phyloP scores from a whole-genome alignment of 1,140 invertebrate genomes.

The Drosophila auraria region DNA sequence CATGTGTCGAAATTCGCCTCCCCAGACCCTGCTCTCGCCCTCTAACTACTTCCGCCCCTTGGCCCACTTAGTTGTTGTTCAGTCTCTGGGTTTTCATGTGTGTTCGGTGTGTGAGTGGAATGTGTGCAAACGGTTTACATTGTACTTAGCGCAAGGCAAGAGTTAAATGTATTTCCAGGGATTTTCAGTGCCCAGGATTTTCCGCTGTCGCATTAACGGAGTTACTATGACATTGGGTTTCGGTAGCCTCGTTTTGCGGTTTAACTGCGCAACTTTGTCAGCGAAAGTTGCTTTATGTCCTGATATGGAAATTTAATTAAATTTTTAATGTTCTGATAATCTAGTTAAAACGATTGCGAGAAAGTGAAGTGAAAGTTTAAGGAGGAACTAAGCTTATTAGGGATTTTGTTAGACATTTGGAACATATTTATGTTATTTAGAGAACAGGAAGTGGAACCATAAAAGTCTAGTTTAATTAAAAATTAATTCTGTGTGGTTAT shows the following conservation, averaged over 20 bases:
- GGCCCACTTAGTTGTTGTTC: slow-evolving; percentile 36
- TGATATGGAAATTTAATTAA: slow-evolving; percentile 35
- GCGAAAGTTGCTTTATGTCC: slow-evolving; percentile 20
- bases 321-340: slow-evolving; percentile 37
- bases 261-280: slow-evolving; percentile 31
- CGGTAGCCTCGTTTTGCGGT: slow-evolving; percentile 23
- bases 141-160: slow-evolving; percentile 69
- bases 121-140: slow-evolving; percentile 72
- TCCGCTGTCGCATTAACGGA: slow-evolving; percentile 35
- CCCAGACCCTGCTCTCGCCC: neutral
- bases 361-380: slow-evolving; percentile 8
- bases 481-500: neutral
- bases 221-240: slow-evolving; percentile 30
- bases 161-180: slow-evolving; percentile 58
- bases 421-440: neutral
- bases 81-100: slow-evolving; percentile 16
- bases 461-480: too few relatives aligned
- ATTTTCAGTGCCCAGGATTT: slow-evolving; percentile 22
- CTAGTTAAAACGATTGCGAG: neutral
- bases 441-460: neutral
- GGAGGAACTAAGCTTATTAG: neutral
- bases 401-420: neutral
- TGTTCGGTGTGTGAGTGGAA: slow-evolving; percentile 32
- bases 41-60: neutral
- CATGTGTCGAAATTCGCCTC: slow-evolving; percentile 75